Evolutionary conservation across 2,888 invertebrate species (phyloP), one percentile per base, ranked within the genome.

Genomic region (Polymixis flavicincta): DNA sequence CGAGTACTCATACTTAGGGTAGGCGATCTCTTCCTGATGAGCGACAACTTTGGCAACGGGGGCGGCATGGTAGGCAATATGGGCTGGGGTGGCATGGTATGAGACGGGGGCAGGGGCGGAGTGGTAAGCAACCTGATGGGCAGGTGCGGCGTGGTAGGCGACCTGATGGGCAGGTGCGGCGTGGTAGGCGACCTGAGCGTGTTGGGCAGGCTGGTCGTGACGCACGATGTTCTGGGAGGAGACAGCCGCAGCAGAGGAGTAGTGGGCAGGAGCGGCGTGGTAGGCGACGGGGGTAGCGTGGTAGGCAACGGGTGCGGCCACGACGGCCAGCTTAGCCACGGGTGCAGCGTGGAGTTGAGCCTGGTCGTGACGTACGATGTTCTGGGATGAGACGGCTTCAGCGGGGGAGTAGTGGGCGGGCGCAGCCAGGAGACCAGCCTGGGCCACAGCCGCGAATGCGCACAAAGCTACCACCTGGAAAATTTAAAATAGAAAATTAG

Each of bases 1-100:
- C 73, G 92, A 92, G 92, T 94, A 96, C 85, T 95, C 93, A 90
- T 94, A 94, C 83, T 93, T 92, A 67, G 94, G 93, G 90, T 82
- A 71, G 32, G 85, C 78, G 48, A 82, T 71, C 57, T 84, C 82
- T 71, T 84, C 85, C 50, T 65, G 80, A 22, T 78, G 71, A 57
- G 82, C 82, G 25, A 95, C 93, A 55, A 92, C 93, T 74, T 85
- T 85, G 48, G 83, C 48, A 48, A 83, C 52, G 19, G 95, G 93
- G 67, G 94, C 92, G 68, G 96, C 93, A 81, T 96, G 95, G 89
- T 96, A 96, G 67, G 96, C 92, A 79, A 92, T 86, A 9, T 48
- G 69, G 7, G 79, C 75, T 0, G 74, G 88, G 3, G 90, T 89
- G 0, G 88, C 83, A 22, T 86, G 86, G 82, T 86, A 85, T 60